These are phyloP conservation scores for Acestrorhynchus altus DNA, from an alignment of 2,797 vertebrate genomes.

Conservation along the genomic window DNA sequence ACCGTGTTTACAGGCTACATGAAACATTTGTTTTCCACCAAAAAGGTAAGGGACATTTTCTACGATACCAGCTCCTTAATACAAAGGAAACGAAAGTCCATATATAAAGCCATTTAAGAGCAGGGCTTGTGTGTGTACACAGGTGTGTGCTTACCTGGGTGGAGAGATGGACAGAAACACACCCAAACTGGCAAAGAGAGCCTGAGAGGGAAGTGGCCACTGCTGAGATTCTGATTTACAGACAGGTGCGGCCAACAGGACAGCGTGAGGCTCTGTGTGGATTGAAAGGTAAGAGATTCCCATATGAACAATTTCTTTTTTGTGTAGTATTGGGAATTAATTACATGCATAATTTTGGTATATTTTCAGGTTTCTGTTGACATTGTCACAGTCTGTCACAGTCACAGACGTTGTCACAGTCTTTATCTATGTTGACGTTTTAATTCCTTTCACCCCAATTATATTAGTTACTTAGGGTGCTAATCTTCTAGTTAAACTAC, in stretches of 20 bases:
- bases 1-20: not conserved
- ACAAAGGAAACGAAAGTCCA: constrained; percentile 8
- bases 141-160: constrained; percentile 62
- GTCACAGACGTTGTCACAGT: too few relatives aligned
- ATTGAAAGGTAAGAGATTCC: constrained; percentile 40
- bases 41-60: not conserved
- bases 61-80: not conserved
- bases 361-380: too few relatives aligned
- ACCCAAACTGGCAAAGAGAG: constrained; percentile 48
- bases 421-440: too few relatives aligned
- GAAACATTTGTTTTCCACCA: not conserved
- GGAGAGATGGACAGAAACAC: constrained; percentile 56
- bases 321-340: too few relatives aligned
- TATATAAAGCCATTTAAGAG: constrained; percentile 50
- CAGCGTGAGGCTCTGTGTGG: not conserved
- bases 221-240: constrained; percentile 13
- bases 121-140: constrained; percentile 15
- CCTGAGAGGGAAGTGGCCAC: constrained; percentile 37
- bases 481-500: not conserved
- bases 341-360: too few relatives aligned
- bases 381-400: not conserved
- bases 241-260: not conserved
- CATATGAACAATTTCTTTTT: too few relatives aligned
- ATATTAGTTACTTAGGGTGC: not conserved
- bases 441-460: not conserved